phyloP scores from a whole-genome alignment of 2,797 vertebrate genomes.

The Ctenochaetus hawaiiensis region DNA sequence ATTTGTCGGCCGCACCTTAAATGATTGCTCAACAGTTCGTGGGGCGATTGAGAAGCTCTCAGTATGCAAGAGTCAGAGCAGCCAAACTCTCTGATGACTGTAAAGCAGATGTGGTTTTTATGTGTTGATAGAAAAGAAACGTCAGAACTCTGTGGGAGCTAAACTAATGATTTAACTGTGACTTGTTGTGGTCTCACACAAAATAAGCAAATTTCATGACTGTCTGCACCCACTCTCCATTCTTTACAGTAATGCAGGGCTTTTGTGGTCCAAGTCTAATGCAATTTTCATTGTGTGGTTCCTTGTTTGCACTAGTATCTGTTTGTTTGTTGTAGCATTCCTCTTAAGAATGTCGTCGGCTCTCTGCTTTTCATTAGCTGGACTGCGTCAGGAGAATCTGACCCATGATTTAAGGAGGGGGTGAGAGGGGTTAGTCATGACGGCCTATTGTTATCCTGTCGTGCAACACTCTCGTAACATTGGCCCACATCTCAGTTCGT shows the following conservation, averaged over 20 bases:
- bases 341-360: slow-evolving; percentile 61
- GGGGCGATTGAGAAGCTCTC: slow-evolving; percentile 3
- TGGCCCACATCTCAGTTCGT: slow-evolving; percentile 45
- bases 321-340: slow-evolving; percentile 67
- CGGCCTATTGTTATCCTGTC: slow-evolving; percentile 37
- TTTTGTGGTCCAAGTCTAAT: slow-evolving; percentile 65
- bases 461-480: slow-evolving; percentile 39
- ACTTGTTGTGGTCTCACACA: slow-evolving; percentile 63
- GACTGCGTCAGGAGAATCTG: slow-evolving; percentile 54
- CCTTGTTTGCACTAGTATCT: slow-evolving; percentile 68
- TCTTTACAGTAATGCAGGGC: slow-evolving; percentile 60
- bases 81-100: slow-evolving; percentile 27
- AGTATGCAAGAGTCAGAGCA: slow-evolving; percentile 7
- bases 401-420: slow-evolving; percentile 45
- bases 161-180: slow-evolving; percentile 68
- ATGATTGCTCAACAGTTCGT: slow-evolving; percentile 23
- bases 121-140: slow-evolving; percentile 37
- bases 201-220: slow-evolving; percentile 67
- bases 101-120: slow-evolving; percentile 49
- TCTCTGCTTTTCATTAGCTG: slow-evolving; percentile 80
- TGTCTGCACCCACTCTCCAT: slow-evolving; percentile 59
- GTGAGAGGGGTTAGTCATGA: slow-evolving; percentile 21
- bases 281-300: slow-evolving; percentile 75
- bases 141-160: slow-evolving; percentile 43
- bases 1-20: slow-evolving; percentile 32